Percentiles rank a stretch among this genome's conserved stretches.
phyloP scores from a whole-genome alignment of 2,113 vertebrate genomes.

The Neotoma lepida region DNA sequence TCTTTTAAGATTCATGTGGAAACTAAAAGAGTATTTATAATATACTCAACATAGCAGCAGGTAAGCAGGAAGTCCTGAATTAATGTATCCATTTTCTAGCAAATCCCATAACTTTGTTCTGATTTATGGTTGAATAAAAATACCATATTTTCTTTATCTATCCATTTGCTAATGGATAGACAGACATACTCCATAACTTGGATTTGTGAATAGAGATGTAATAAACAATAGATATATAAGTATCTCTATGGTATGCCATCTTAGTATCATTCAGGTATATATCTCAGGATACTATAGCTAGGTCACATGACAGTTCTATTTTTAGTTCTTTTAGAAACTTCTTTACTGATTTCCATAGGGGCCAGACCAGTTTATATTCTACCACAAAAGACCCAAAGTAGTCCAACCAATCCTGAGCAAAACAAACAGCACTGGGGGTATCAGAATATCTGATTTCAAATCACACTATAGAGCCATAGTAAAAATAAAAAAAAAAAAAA shows the following conservation, averaged over 20 bases:
- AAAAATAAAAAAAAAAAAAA: not conserved
- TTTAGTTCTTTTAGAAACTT: not conserved
- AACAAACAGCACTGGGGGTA: not conserved
- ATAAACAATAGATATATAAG: not conserved
- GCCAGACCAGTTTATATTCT: not conserved
- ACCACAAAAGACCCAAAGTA: not conserved
- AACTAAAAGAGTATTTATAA: not conserved
- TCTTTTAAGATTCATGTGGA: not conserved
- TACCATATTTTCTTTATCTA: not conserved
- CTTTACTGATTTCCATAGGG: not conserved
- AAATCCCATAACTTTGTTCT: not conserved
- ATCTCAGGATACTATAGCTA: not conserved
- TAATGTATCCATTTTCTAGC: not conserved
- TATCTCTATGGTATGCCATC: not conserved
- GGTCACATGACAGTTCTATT: too few relatives aligned
- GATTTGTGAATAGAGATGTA: not conserved
- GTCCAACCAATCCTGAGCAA: not conserved
- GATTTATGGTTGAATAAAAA: not conserved
- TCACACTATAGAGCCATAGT: too few relatives aligned
- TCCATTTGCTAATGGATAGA: not conserved
- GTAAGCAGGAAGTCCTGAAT: not conserved
- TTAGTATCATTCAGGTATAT: not conserved
- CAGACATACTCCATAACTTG: not conserved
- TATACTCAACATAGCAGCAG: not conserved
- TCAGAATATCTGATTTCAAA: not conserved